Base-by-base conservation (phyloP, 1,140 invertebrate genomes). In the Bombus difficillimus region DNA sequence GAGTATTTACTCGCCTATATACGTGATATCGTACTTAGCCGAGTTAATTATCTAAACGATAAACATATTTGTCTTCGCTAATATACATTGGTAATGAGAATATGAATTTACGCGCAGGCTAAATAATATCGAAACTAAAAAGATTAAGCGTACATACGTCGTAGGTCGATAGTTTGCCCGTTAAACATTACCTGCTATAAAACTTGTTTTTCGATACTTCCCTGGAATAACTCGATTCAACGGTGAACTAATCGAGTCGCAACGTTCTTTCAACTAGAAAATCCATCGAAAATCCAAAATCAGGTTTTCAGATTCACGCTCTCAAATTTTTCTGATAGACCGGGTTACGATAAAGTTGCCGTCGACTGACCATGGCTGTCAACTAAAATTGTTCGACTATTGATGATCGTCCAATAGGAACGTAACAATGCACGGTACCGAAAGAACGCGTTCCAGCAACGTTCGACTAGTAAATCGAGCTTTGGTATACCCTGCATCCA, bases 331-430 rank as follows among this genome's bases (percentile, higher is more conserved):
- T 47, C 41, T 32, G 28, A 3, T 34, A 66, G 15, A 15, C 41
- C 13, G 28, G 18, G 41, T 74, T 47, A 47, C 41, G 72, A 74
- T 73, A 39, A 74, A 74, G 41, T 74, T 37, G 15, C n/a, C 13
- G 47, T 47, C 72, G 72, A 32, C 39, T 47, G n/a, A 4, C 41
- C 28, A 47, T 43, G 13, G 41, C 39, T 22, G 39, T 28, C 72
- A 43, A 37, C 39, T 74, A 39, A 74, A 74, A 74, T 47, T 47
- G 72, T 47, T 74, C 28, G 15, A 74, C 72, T 47, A 74, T 74
- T 34, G 37, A 37, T 25, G 41, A 74, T n/a, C 39, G 41, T 39
- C 41, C 39, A 43, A 37, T 37, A 47, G 72, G 41, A 47, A 74
- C 72, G 72, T 74, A 41, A 43, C 72, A 74, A 47, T 47, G 41